Evolutionary conservation across 2,797 vertebrate genomes (phyloP).

Genomic region (Galaxias olidus): DNA sequence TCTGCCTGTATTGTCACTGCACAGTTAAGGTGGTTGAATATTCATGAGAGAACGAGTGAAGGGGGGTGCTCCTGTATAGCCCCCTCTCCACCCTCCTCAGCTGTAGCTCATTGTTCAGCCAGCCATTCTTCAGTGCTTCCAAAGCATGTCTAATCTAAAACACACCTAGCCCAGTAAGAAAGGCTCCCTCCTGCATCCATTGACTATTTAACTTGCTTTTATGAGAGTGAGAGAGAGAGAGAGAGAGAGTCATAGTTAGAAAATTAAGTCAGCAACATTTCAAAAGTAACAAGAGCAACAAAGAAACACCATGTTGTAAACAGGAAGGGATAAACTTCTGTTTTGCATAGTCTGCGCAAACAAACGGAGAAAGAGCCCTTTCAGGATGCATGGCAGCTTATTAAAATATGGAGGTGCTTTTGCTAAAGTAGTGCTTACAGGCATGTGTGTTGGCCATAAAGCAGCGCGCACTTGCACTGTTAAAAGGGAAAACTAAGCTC

Average conservation of each 20-base stretch:
- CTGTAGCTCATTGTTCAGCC: constrained; percentile 67
- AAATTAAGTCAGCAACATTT: constrained; percentile 42
- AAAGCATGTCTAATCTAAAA: constrained; percentile 76
- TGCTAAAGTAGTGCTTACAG: constrained; percentile 42
- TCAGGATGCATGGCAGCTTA: constrained; percentile 38
- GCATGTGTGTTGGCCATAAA: constrained; percentile 35
- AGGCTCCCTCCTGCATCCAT: constrained; percentile 54
- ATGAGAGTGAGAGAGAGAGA: constrained; percentile 30
- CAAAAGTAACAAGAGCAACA: constrained; percentile 34
- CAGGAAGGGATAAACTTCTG: constrained; percentile 21
- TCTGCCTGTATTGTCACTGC: constrained; percentile 56
- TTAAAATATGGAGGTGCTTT: constrained; percentile 37
- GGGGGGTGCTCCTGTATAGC: constrained; percentile 32
- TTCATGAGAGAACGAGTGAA: constrained; percentile 43
- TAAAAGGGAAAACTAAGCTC: constrained; percentile 44
- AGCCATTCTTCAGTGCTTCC: constrained; percentile 57
- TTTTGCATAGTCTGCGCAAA: constrained; percentile 35
- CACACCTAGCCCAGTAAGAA: constrained; percentile 67
- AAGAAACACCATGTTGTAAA: constrained; percentile 57
- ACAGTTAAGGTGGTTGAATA: constrained; percentile 52
- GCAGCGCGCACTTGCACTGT: constrained; percentile 66
- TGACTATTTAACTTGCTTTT: constrained; percentile 64
- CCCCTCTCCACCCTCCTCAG: constrained; percentile 26
- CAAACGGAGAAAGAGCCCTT: constrained; percentile 26
- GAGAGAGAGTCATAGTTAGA: constrained; percentile 18